These are phyloP conservation scores for Aporrectodea caliginosa DNA, from an alignment of 1,140 invertebrate genomes.

Conservation along the genomic window DNA sequence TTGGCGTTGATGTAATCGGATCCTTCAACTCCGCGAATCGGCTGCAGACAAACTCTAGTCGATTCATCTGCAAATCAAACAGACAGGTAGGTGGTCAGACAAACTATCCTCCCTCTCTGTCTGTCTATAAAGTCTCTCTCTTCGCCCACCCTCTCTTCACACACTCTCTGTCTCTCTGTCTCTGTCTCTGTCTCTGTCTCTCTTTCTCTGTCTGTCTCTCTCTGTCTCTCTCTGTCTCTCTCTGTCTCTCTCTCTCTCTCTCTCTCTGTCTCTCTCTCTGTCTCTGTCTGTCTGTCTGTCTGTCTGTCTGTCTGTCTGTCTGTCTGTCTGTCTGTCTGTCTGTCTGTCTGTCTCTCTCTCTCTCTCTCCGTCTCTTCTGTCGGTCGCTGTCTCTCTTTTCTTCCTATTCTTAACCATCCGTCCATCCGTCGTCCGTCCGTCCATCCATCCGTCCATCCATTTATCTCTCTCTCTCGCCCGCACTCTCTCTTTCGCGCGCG, in stretches of 20 bases:
- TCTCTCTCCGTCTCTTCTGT: too few species aligned
- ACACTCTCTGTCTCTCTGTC: not conserved
- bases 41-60: conserved; percentile 86
- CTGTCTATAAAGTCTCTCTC: not conserved
- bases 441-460: too few species aligned
- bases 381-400: too few species aligned
- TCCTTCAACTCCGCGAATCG: conserved; percentile 84
- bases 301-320: not conserved
- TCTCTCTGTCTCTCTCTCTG: not conserved
- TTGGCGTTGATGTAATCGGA: conserved; percentile 99
- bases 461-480: too few species aligned
- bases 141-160: too few species aligned
- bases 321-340: not conserved
- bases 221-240: not conserved
- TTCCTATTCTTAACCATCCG: too few species aligned
- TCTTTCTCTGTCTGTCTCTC: not conserved
- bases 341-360: not conserved
- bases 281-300: not conserved
- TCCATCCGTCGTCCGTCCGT: too few species aligned
- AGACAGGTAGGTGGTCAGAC: not conserved
- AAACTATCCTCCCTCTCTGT: not conserved
- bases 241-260: not conserved
- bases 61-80: not conserved
- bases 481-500: too few species aligned
- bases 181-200: not conserved